Evolutionary conservation across 2,888 invertebrate species (phyloP).

Genomic region (Tipula confusa): DNA sequence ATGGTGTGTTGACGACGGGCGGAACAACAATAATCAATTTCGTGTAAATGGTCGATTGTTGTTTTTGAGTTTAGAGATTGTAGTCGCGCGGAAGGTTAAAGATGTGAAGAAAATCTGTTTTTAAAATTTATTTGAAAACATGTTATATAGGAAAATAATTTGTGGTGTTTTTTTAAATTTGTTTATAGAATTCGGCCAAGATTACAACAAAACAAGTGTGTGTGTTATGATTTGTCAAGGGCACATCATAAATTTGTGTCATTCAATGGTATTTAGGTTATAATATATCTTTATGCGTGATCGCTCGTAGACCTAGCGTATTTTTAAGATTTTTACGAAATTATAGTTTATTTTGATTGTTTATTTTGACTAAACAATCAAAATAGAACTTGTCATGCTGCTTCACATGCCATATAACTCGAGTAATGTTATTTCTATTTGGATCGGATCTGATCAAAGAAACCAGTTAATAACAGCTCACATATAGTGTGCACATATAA

Average conservation of each 20-base stretch:
- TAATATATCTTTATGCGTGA: no score
- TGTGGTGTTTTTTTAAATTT: background rate
- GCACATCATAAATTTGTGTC: background rate
- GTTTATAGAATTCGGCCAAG: background rate
- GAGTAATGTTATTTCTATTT: no score
- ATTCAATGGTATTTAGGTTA: background rate
- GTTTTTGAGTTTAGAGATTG: background rate
- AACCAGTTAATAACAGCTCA: no score
- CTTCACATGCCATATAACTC: no score
- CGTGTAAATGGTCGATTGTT: background rate
- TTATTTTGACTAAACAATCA: no score
- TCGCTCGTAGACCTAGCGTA: background rate
- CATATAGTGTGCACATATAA: no score
- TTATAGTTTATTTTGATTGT: no score
- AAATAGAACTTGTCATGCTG: no score
- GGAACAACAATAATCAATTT: background rate
- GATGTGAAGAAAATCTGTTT: background rate
- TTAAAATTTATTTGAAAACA: background rate
- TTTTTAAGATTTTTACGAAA: no score
- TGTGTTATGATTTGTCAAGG: background rate
- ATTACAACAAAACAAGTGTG: no score
- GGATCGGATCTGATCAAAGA: no score
- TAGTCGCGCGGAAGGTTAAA: background rate
- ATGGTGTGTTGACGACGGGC: background rate
- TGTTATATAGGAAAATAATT: background rate